Evolutionary conservation across 1,140 invertebrate genomes (phyloP).

Genomic region (Drosophila miranda): DNA sequence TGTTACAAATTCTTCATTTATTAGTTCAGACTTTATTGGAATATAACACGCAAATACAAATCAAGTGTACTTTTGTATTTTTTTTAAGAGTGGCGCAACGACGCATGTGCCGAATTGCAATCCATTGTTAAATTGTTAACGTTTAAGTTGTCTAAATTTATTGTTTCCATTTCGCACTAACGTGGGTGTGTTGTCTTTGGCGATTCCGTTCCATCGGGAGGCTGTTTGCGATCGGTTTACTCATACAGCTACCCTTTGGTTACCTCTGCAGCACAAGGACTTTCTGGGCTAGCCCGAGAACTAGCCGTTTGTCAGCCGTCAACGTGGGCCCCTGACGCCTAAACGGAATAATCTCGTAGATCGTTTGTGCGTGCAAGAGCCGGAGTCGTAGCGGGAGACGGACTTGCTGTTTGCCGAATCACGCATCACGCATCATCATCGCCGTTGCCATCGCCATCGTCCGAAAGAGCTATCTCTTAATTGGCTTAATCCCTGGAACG

Average conservation of each 20-base stretch:
- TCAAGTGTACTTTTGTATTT: not conserved
- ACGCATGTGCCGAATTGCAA: not conserved
- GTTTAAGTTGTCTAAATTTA: slow-evolving; percentile 7
- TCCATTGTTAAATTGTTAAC: not conserved
- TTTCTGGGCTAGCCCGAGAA: too few relatives aligned
- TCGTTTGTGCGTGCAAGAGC: not conserved
- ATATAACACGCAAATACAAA: slow-evolving; percentile 19
- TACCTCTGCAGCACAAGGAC: too few relatives aligned
- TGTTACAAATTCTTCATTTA: slow-evolving; percentile 10
- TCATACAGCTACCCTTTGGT: too few relatives aligned
- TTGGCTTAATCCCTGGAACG: too few relatives aligned
- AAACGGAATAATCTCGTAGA: too few relatives aligned
- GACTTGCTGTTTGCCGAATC: too few relatives aligned
- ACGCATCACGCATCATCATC: too few relatives aligned
- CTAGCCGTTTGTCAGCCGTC: too few relatives aligned
- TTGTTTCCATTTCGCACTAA: slow-evolving; percentile 2
- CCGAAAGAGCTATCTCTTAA: not conserved
- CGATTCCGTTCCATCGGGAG: too few relatives aligned
- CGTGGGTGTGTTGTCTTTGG: too few relatives aligned
- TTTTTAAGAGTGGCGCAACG: slow-evolving; percentile 1
- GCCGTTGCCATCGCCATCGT: not conserved
- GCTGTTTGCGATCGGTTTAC: too few relatives aligned
- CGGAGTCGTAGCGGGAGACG: not conserved
- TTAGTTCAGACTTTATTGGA: not conserved
- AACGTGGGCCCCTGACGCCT: too few relatives aligned